Percentiles rank a stretch among this genome's conserved stretches.
phyloP scores from a whole-genome alignment of 1,140 invertebrate genomes.

The Brachionus asplanchnoidis region DNA sequence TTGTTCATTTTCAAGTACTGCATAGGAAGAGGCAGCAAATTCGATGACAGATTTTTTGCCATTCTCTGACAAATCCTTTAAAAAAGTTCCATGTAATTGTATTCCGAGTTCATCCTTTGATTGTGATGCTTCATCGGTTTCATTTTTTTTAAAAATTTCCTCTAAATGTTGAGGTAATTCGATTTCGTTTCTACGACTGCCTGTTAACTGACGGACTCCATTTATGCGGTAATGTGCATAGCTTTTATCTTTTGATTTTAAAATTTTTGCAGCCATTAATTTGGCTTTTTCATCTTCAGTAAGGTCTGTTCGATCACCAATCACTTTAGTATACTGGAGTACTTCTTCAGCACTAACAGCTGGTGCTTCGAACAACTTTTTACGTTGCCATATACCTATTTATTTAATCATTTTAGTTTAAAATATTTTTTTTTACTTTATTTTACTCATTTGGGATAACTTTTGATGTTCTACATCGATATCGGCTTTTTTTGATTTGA shows the following conservation, averaged over 20 bases:
- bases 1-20: conserved; percentile 63
- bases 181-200: conserved; percentile 49
- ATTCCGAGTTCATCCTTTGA: neutral
- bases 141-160: conserved; percentile 27
- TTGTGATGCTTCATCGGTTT: neutral
- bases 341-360: conserved; percentile 37
- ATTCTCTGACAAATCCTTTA: conserved; percentile 39
- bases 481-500: conserved; percentile 43
- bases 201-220: conserved; percentile 61
- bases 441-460: neutral
- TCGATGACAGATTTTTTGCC: conserved; percentile 60
- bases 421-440: conserved; percentile 46
- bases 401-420: neutral
- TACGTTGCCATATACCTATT: conserved; percentile 33
- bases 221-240: conserved; percentile 65
- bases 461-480: conserved; percentile 42
- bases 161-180: conserved; percentile 43
- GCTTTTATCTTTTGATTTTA: conserved; percentile 60
- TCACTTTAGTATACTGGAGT: conserved; percentile 46
- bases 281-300: conserved; percentile 63
- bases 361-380: conserved; percentile 29
- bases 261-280: conserved; percentile 61
- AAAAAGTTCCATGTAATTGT: neutral
- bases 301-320: conserved; percentile 61
- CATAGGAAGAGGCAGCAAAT: conserved; percentile 61